Evolutionary conservation across 2,888 invertebrate species (phyloP).

Genomic region (Bombyx huttoni): DNA sequence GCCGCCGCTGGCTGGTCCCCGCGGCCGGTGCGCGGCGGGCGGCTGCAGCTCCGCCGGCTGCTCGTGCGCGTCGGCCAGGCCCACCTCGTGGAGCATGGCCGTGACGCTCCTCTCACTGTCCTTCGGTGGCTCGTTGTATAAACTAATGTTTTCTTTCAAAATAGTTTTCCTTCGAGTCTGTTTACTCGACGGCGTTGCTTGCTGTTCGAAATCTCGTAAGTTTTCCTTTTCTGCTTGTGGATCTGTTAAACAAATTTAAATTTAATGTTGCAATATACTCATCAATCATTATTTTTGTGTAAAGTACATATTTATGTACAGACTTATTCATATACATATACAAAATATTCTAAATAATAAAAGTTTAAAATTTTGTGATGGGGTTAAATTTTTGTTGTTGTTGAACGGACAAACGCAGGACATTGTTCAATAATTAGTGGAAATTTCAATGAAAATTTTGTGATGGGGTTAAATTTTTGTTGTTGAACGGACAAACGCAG

Average conservation of each 20-base stretch:
- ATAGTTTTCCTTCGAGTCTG: background rate
- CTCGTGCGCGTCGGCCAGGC: slow-evolving; percentile 28
- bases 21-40: background rate
- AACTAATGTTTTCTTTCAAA: background rate
- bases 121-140: background rate
- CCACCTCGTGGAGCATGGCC: slow-evolving; percentile 34
- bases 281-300: too few species aligned
- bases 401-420: too few species aligned
- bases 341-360: too few species aligned
- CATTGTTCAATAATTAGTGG: too few species aligned
- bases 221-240: slow-evolving; percentile 41
- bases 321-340: too few species aligned
- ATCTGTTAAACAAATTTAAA: background rate
- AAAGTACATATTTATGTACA: background rate
- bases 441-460: too few species aligned
- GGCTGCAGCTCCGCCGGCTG: background rate
- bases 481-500: too few species aligned
- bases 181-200: background rate
- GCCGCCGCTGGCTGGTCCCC: slow-evolving; percentile 18
- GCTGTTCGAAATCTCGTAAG: slow-evolving; percentile 13
- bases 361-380: too few species aligned
- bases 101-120: slow-evolving; percentile 21
- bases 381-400: too few species aligned
- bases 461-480: too few species aligned
- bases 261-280: too few species aligned